These are phyloP conservation scores for Okapia johnstoni DNA, from an alignment of 2,113 vertebrate species.

Conservation along the genomic window DNA sequence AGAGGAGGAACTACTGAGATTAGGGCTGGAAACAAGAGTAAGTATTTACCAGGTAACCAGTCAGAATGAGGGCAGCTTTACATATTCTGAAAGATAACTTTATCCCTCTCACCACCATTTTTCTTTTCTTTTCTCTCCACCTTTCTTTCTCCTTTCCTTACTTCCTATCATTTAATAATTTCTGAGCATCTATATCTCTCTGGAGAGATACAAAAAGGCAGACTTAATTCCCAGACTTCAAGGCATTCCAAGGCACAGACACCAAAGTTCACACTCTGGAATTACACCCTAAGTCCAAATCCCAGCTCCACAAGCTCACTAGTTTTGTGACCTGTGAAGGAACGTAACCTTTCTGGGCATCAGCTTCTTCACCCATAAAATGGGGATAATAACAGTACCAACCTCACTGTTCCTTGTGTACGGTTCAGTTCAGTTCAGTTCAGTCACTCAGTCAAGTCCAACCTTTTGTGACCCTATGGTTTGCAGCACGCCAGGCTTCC, in stretches of 20 bases:
- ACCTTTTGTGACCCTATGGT: too few species aligned
- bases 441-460: too few species aligned
- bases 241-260: not conserved
- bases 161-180: not conserved
- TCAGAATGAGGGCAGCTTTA: not conserved
- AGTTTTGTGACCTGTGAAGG: not conserved
- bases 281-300: not conserved
- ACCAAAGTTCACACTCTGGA: not conserved
- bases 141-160: not conserved
- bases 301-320: not conserved
- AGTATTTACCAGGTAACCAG: not conserved
- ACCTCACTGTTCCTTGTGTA: not conserved
- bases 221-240: not conserved
- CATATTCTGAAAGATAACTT: not conserved
- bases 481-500: too few species aligned
- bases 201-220: not conserved
- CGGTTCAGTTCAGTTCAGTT: too few species aligned
- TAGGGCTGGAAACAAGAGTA: not conserved
- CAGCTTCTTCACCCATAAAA: not conserved
- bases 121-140: too few species aligned
- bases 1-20: not conserved
- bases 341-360: not conserved
- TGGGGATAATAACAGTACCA: not conserved
- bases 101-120: not conserved
- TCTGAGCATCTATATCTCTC: not conserved